Conservation (phyloP, 1,140 invertebrate species). For the Helicoverpa armigera region DNA sequence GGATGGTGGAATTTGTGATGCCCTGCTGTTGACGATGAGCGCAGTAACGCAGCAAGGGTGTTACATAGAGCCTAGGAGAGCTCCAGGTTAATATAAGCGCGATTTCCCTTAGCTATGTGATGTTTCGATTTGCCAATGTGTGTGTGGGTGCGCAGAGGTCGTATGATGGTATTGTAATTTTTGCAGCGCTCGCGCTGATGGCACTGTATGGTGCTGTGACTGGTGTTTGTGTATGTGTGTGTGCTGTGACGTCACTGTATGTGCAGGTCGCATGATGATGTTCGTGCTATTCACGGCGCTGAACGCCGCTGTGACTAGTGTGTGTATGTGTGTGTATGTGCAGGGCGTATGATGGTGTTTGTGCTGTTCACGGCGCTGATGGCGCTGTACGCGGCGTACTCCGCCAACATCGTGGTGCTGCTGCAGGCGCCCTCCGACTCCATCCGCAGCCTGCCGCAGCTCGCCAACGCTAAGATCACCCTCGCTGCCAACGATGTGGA, state of each 20-base stretch:
- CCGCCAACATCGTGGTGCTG: conserved; percentile 89
- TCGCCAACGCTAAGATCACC: conserved; percentile 78
- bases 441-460: conserved; percentile 83
- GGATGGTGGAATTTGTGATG: conserved; percentile 74
- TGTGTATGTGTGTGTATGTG: too few species aligned
- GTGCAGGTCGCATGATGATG: too few species aligned
- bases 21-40: conserved; percentile 80
- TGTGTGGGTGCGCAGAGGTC: too few species aligned
- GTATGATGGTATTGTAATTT: too few species aligned
- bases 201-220: too few species aligned
- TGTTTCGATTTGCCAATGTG: too few species aligned
- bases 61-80: conserved; percentile 77
- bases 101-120: too few species aligned
- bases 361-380: conserved; percentile 85
- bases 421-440: conserved; percentile 88
- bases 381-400: conserved; percentile 86
- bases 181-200: too few species aligned
- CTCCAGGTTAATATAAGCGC: conserved; percentile 63
- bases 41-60: conserved; percentile 86
- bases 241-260: too few species aligned
- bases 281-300: too few species aligned
- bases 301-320: too few species aligned
- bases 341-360: conserved; percentile 85
- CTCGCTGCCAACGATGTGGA: conserved; percentile 68
- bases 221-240: too few species aligned